phyloP scores from a whole-genome alignment of 2,888 invertebrate species.

The Campoplex nolae region DNA sequence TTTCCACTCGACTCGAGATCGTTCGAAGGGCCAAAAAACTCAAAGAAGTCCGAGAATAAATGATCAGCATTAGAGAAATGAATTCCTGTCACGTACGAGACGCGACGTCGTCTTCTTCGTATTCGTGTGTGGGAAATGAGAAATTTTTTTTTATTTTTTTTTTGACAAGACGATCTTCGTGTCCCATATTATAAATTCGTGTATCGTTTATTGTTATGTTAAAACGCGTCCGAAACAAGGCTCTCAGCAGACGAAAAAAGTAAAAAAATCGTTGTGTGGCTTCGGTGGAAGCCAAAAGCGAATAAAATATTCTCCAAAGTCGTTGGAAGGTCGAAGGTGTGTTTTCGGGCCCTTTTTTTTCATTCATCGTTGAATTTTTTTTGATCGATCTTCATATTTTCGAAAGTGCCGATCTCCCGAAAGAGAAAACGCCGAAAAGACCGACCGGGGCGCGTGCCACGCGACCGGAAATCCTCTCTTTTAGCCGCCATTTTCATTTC shows the following conservation, averaged over 20 bases:
- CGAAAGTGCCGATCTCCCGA: conserved; percentile 21
- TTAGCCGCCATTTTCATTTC: conserved; percentile 27
- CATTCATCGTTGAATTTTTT: not conserved
- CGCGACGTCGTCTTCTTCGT: conserved; percentile 18
- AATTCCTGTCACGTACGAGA: conserved; percentile 78
- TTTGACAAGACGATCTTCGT: conserved; percentile 26
- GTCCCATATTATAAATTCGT: not conserved
- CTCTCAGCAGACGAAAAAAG: not conserved
- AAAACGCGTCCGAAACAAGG: conserved; percentile 31
- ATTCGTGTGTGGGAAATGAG: conserved; percentile 76
- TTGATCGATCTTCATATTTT: not conserved
- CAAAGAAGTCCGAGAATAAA: conserved; percentile 7
- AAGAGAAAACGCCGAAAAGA: conserved; percentile 26
- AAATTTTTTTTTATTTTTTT: not conserved
- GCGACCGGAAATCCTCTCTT: conserved; percentile 57
- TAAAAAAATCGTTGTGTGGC: conserved; percentile 31
- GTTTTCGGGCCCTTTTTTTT: not conserved
- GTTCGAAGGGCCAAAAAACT: conserved; percentile 1
- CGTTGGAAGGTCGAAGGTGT: not conserved
- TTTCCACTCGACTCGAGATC: not conserved
- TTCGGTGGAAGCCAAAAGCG: conserved; percentile 27
- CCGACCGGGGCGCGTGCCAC: conserved; percentile 35
- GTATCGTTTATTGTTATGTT: conserved; percentile 55
- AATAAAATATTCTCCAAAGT: conserved; percentile 5
- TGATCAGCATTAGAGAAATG: conserved; percentile 72